Evolutionary conservation across 1,140 invertebrate genomes (phyloP).

Genomic region (Diabrotica virgifera): DNA sequence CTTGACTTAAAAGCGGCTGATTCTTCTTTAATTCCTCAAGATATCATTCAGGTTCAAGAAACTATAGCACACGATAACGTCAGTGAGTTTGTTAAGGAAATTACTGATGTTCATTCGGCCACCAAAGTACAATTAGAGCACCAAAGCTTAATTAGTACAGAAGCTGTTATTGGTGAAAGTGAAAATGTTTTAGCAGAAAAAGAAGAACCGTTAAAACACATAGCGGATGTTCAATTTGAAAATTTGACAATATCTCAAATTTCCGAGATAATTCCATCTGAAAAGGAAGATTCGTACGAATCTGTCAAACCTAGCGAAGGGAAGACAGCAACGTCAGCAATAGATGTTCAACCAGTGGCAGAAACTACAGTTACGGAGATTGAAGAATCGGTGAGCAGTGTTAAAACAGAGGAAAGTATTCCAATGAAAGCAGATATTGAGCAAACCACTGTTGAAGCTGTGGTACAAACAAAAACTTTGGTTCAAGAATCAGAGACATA

Average conservation of each 20-base stretch:
- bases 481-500: slow-evolving; percentile 56
- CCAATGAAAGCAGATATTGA: slow-evolving; percentile 41
- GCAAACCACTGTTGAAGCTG: slow-evolving; percentile 47
- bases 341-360: slow-evolving; percentile 48
- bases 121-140: slow-evolving; percentile 35
- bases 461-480: slow-evolving; percentile 49
- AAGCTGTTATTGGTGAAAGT: slow-evolving; percentile 45
- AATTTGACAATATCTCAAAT: slow-evolving; percentile 30
- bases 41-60: slow-evolving; percentile 40
- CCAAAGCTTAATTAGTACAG: slow-evolving; percentile 40
- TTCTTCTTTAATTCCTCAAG: slow-evolving; percentile 34
- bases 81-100: slow-evolving; percentile 35
- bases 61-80: slow-evolving; percentile 36
- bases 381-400: slow-evolving; percentile 40
- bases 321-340: slow-evolving; percentile 41
- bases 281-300: slow-evolving; percentile 52
- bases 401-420: slow-evolving; percentile 30
- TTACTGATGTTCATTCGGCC: slow-evolving; percentile 31
- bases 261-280: slow-evolving; percentile 37
- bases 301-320: slow-evolving; percentile 40
- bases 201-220: slow-evolving; percentile 29
- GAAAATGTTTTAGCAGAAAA: slow-evolving; percentile 34
- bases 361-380: slow-evolving; percentile 46
- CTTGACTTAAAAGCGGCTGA: slow-evolving; percentile 38
- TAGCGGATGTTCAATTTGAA: slow-evolving; percentile 41